Conservation (phyloP, 2,797 vertebrate genomes). For the Gobionotothen gibberifrons region DNA sequence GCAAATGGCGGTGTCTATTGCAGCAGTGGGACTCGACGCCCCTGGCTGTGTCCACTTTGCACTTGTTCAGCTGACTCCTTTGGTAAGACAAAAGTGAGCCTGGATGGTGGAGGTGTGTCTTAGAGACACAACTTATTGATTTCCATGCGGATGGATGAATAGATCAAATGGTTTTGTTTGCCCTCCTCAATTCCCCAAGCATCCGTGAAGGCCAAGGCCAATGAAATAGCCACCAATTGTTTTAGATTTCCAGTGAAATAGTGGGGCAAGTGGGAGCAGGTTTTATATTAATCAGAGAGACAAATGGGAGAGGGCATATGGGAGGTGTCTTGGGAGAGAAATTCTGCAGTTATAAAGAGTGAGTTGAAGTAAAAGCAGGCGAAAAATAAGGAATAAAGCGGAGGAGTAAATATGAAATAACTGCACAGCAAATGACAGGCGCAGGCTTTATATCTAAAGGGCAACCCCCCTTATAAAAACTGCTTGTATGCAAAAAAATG, state of each 20-base stretch:
- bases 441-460: slow-evolving; percentile 47
- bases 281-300: slow-evolving; percentile 78
- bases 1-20: slow-evolving; percentile 54
- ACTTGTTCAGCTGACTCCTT: slow-evolving; percentile 47
- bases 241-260: slow-evolving; percentile 67
- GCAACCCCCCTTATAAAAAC: slow-evolving; percentile 8
- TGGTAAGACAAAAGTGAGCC: slow-evolving; percentile 31
- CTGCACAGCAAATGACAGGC: slow-evolving; percentile 36
- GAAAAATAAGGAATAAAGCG: slow-evolving; percentile 45
- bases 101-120: slow-evolving; percentile 56
- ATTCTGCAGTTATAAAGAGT: slow-evolving; percentile 52
- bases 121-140: slow-evolving; percentile 74
- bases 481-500: neutral
- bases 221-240: slow-evolving; percentile 79
- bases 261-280: slow-evolving; percentile 62
- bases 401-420: slow-evolving; percentile 57
- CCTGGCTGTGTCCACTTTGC: slow-evolving; percentile 38
- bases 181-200: slow-evolving; percentile 66
- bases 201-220: slow-evolving; percentile 67
- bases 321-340: slow-evolving; percentile 57
- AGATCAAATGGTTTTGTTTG: slow-evolving; percentile 73
- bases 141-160: slow-evolving; percentile 77
- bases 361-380: slow-evolving; percentile 37
- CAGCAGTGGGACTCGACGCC: slow-evolving; percentile 33
- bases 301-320: slow-evolving; percentile 66